Percentiles rank a stretch among this genome's conserved stretches.
Evolutionary conservation across 2,113 vertebrate genomes (phyloP).

Genomic region (Odontesthes bonariensis): DNA sequence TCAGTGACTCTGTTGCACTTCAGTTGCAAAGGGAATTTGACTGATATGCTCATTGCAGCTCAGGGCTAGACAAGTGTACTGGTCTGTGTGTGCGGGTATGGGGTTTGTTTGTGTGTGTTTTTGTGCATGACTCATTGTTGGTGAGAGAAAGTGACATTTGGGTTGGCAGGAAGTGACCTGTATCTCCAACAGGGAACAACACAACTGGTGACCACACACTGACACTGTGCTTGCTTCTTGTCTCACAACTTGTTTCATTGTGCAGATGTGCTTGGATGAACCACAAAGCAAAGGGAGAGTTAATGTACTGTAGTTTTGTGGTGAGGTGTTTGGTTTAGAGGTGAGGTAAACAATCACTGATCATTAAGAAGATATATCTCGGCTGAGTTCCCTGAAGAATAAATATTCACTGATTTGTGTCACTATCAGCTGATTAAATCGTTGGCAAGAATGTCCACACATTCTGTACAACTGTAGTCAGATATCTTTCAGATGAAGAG

Average conservation of each 20-base stretch:
- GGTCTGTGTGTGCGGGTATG: slow-evolving; percentile 10
- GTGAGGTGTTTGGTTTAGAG: neutral
- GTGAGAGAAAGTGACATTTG: slow-evolving; percentile 69
- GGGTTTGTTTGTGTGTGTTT: slow-evolving; percentile 7
- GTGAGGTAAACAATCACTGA: neutral
- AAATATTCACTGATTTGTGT: neutral
- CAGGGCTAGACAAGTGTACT: slow-evolving; percentile 52
- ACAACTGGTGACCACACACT: slow-evolving; percentile 41
- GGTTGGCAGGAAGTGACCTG: slow-evolving; percentile 68
- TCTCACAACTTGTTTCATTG: slow-evolving; percentile 21
- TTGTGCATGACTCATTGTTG: slow-evolving; percentile 54
- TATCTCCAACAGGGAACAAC: slow-evolving; percentile 31
- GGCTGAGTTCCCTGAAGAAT: neutral
- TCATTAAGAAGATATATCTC: neutral
- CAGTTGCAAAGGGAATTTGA: slow-evolving; percentile 65
- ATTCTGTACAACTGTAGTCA: neutral
- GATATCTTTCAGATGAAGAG: neutral
- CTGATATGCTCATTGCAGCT: slow-evolving; percentile 69
- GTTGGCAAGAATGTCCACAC: neutral
- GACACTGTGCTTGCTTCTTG: slow-evolving; percentile 9
- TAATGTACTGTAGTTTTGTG: neutral
- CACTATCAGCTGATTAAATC: neutral
- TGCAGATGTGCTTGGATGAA: slow-evolving; percentile 34
- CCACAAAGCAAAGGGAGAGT: slow-evolving; percentile 1
- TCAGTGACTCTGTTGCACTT: slow-evolving; percentile 72